Conservation (phyloP, 2,113 vertebrate genomes). For the Xerus inauris region DNA sequence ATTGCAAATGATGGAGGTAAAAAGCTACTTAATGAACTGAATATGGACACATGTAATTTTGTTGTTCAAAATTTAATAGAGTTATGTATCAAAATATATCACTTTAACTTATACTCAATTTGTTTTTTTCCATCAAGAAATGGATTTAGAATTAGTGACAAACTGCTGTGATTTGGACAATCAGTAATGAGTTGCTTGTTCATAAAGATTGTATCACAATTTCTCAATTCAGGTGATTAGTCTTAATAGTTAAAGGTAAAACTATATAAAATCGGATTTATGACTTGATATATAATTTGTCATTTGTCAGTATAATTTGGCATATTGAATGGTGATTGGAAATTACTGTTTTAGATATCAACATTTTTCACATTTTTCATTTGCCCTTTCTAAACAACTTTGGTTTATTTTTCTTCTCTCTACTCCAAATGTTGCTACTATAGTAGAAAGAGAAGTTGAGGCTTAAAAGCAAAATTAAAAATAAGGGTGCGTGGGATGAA, state of each 20-base stretch:
- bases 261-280: neutral
- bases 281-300: neutral
- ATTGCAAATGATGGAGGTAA: neutral
- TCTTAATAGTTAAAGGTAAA: neutral
- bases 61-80: neutral
- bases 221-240: neutral
- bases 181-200: neutral
- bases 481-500: neutral
- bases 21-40: neutral
- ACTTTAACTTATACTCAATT: neutral
- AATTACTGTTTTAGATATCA: neutral
- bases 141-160: neutral
- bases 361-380: neutral
- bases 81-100: neutral
- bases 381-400: neutral
- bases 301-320: neutral
- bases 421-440: neutral
- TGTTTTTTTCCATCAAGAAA: slow-evolving; percentile 2
- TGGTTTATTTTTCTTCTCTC: neutral
- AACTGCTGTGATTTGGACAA: neutral
- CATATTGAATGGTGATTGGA: neutral
- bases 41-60: neutral
- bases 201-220: neutral
- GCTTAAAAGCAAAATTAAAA: neutral
- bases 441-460: neutral